Base-by-base conservation (phyloP, 2,797 vertebrate species). In the Otolemur crassicaudatus region DNA sequence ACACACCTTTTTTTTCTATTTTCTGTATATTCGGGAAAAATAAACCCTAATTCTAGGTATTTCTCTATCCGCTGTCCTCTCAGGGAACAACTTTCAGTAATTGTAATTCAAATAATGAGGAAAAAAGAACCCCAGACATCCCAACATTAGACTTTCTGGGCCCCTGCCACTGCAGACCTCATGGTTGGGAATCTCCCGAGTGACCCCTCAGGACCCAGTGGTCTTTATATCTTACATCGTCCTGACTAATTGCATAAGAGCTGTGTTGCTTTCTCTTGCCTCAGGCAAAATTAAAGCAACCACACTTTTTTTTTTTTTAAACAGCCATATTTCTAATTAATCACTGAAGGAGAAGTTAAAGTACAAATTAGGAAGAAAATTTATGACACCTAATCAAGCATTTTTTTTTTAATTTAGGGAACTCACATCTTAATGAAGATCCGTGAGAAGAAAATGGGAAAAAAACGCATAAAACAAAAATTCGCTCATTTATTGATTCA, bases 351-450 rank as follows among this genome's bases (percentile, higher is more conserved):
- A 67, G 22, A 88, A 60, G 29, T 86, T 34, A 58, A 83, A 65
- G 10, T 53, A 69, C 5, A 84, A 72, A 83, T 88, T 92, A 77
- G 34, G 53, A 83, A 56, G 4, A 94, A 93, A 92, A 77, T 76
- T 85, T 91, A n/a, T 63, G 19, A 86, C 75, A 8, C 6, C 22
- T 58, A 60, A 87, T 70, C 19, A 75, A 82, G n/a, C 3, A 3
- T 53, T 53, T 2, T 25, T 76, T 77, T 87, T 82, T 53, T 14
- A 0, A 70, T 92, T 40, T 70, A 82, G 14, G 3, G 10, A 91
- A 61, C 1, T 58, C 46, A 87, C 60, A 34, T 83, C 20, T 82
- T 80, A 89, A 70, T 84, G 95, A 90, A 83, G 19, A 53, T 16
- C 0, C 60, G 13, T 63, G 61, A 34, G 43, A 49, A 89, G 92